phyloP scores from a whole-genome alignment of 92 coral and sea anemone species.

The Palythoa grandiflora region DNA sequence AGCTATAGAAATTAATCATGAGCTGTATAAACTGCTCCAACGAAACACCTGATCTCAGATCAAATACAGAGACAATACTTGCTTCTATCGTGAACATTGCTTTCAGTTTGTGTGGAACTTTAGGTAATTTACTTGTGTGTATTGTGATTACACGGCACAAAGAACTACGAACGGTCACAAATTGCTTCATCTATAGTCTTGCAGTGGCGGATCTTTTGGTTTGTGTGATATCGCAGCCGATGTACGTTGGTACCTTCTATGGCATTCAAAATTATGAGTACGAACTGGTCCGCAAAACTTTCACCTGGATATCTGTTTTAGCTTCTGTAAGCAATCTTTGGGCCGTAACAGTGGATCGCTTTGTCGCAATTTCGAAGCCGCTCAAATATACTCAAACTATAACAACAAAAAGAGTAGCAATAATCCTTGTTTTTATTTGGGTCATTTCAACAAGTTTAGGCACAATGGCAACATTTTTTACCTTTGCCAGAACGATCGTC shows the following conservation, averaged over 20 bases:
- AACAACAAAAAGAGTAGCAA: constrained; percentile 59
- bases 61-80: constrained; percentile 61
- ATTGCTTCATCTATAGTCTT: constrained; percentile 83
- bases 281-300: constrained; percentile 67
- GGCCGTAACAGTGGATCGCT: constrained; percentile 93
- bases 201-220: constrained; percentile 92
- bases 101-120: constrained; percentile 79
- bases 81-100: constrained; percentile 77
- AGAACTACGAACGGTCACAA: constrained; percentile 78
- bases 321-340: constrained; percentile 90
- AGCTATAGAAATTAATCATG: not conserved
- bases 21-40: constrained; percentile 18
- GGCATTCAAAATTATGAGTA: constrained; percentile 57
- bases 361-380: constrained; percentile 81
- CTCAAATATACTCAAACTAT: constrained; percentile 74
- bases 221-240: constrained; percentile 88
- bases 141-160: constrained; percentile 67
- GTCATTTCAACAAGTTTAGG: constrained; percentile 70
- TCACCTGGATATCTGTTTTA: constrained; percentile 85
- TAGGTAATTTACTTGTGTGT: constrained; percentile 85
- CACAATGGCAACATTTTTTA: constrained; percentile 57
- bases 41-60: constrained; percentile 34
- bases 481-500: constrained; percentile 45
- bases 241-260: constrained; percentile 78
- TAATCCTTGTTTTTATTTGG: constrained; percentile 76